phyloP scores from a whole-genome alignment of 2,888 invertebrate species.

The Leptura quadrifasciata region DNA sequence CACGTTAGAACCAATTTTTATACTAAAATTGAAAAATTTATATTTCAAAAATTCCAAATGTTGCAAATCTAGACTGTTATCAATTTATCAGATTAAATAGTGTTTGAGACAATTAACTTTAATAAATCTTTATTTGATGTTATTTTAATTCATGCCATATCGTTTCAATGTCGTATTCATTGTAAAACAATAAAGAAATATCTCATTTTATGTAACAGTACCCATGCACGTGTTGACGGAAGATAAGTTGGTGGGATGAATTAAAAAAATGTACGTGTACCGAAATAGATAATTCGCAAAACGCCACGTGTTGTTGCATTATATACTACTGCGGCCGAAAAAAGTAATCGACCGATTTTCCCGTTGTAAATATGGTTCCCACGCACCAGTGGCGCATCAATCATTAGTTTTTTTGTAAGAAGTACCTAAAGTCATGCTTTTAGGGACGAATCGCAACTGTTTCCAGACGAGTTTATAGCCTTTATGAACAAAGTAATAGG shows the following conservation, averaged over 20 bases:
- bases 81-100: constrained; percentile 36
- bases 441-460: no score
- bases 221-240: constrained; percentile 18
- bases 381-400: no score
- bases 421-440: no score
- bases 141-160: constrained; percentile 24
- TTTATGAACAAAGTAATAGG: no score
- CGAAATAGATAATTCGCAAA: neutral
- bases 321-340: no score
- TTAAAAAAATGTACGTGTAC: neutral
- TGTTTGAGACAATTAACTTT: constrained; percentile 35
- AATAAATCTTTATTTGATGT: constrained; percentile 20
- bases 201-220: neutral
- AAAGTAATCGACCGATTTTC: no score
- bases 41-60: neutral
- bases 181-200: constrained; percentile 13
- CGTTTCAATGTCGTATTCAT: constrained; percentile 37
- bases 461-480: no score
- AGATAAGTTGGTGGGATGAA: neutral
- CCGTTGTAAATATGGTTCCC: no score
- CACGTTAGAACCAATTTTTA: constrained; percentile 4
- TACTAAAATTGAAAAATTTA: constrained; percentile 10
- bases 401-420: no score
- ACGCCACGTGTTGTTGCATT: neutral
- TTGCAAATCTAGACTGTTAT: neutral